These are phyloP conservation scores for Papilio protenor DNA, from an alignment of 2,888 invertebrate species.

Conservation along the genomic window DNA sequence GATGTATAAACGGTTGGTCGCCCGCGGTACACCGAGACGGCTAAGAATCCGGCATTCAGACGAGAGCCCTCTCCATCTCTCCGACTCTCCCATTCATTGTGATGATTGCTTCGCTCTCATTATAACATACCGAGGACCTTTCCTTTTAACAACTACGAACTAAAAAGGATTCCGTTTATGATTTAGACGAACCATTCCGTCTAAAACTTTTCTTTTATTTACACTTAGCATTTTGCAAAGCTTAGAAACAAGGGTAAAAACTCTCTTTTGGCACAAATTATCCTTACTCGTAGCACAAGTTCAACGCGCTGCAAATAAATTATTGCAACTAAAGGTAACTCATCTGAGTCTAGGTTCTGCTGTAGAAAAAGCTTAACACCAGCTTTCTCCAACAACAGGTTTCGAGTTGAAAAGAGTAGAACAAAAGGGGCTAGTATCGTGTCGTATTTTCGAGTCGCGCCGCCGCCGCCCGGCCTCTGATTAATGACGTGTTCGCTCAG, in stretches of 20 bases:
- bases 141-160: conserved; percentile 44
- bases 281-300: not conserved
- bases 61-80: conserved; percentile 59
- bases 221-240: not conserved
- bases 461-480: conserved; percentile 46
- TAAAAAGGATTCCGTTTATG: conserved; percentile 42
- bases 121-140: conserved; percentile 59
- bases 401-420: conserved; percentile 32
- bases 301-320: not conserved
- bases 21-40: conserved; percentile 47
- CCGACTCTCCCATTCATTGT: conserved; percentile 76
- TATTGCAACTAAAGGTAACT: not conserved
- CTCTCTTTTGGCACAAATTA: not conserved
- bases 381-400: conserved; percentile 39
- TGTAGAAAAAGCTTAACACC: conserved; percentile 3
- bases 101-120: conserved; percentile 79
- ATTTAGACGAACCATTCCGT: conserved; percentile 35
- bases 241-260: not conserved
- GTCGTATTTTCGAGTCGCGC: conserved; percentile 43
- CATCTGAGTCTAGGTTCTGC: not conserved
- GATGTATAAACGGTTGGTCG: conserved; percentile 37
- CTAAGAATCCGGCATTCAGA: conserved; percentile 66
- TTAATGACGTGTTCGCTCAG: conserved; percentile 50
- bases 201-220: conserved; percentile 30
- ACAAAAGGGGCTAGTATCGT: conserved; percentile 29